phyloP scores from a whole-genome alignment of 2,888 invertebrate species.

The Orthosia cruda region DNA sequence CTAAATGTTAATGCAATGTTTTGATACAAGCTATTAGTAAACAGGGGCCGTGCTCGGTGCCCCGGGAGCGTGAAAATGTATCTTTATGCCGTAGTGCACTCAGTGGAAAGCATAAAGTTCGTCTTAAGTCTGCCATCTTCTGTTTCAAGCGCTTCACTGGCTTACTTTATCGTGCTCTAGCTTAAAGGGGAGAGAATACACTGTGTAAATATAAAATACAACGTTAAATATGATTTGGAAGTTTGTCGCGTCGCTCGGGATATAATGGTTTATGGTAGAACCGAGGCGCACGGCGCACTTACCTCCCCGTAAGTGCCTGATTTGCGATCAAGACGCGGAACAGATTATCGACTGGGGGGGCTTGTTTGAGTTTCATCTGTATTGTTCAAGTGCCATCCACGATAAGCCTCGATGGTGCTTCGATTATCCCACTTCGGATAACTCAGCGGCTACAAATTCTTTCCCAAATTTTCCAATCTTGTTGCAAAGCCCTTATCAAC shows the following conservation, averaged over 20 bases:
- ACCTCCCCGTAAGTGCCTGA: constrained; percentile 59
- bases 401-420: constrained; percentile 61
- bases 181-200: constrained; percentile 66
- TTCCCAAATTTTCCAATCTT: constrained; percentile 62
- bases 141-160: constrained; percentile 75
- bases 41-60: constrained; percentile 54
- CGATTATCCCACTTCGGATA: constrained; percentile 59
- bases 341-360: constrained; percentile 46
- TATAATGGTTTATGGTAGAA: constrained; percentile 51
- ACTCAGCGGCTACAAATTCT: constrained; percentile 56
- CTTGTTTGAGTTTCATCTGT: constrained; percentile 64
- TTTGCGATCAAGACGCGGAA: constrained; percentile 50
- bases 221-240: constrained; percentile 59
- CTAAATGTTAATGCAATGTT: constrained; percentile 44
- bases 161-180: constrained; percentile 73
- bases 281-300: constrained; percentile 23
- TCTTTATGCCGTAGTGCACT: constrained; percentile 83
- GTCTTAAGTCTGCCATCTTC: constrained; percentile 79
- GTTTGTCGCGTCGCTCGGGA: constrained; percentile 42
- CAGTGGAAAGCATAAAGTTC: constrained; percentile 79
- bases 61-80: constrained; percentile 72
- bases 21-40: constrained; percentile 46
- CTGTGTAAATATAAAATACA: constrained; percentile 56
- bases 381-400: constrained; percentile 58
- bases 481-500: constrained; percentile 63